Percentiles rank a stretch among this genome's conserved stretches.
These are phyloP conservation scores for Rostratula benghalensis DNA, from an alignment of 2,113 vertebrate genomes.

Conservation along the genomic window DNA sequence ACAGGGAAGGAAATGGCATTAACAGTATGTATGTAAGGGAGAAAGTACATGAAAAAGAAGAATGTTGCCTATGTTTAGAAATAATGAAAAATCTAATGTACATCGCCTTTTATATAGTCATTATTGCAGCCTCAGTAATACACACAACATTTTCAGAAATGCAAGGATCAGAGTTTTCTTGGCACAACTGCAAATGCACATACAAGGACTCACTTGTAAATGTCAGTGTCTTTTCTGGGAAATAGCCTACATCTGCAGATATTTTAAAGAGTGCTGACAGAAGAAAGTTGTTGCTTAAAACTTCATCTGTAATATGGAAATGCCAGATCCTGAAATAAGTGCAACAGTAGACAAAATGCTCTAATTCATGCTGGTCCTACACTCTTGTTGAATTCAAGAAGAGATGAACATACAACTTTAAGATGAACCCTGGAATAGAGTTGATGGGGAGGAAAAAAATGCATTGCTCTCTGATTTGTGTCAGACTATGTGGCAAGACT, in stretches of 20 bases:
- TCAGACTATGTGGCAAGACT: not conserved
- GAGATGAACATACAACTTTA: not conserved
- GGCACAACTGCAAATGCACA: not conserved
- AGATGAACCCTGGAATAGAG: not conserved
- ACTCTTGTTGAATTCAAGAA: not conserved
- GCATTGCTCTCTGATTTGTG: not conserved
- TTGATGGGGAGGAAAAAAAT: not conserved
- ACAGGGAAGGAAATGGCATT: not conserved
- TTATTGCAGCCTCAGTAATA: not conserved
- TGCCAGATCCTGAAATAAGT: not conserved
- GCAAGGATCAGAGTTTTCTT: not conserved
- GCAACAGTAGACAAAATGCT: not conserved
- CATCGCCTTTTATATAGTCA: not conserved
- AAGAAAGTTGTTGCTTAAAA: not conserved
- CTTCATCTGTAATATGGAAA: not conserved
- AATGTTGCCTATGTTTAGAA: not conserved
- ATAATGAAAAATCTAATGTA: not conserved
- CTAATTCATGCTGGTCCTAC: not conserved
- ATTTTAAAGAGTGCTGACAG: not conserved
- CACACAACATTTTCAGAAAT: constrained; percentile 16
- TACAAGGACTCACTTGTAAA: constrained; percentile 15
- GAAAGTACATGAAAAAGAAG: not conserved
- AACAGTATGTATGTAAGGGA: not conserved
- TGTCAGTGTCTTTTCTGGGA: constrained; percentile 4
- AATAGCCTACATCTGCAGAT: not conserved